These are phyloP conservation scores for Brachionus plicatilis DNA, from an alignment of 1,140 invertebrate genomes.

Conservation along the genomic window DNA sequence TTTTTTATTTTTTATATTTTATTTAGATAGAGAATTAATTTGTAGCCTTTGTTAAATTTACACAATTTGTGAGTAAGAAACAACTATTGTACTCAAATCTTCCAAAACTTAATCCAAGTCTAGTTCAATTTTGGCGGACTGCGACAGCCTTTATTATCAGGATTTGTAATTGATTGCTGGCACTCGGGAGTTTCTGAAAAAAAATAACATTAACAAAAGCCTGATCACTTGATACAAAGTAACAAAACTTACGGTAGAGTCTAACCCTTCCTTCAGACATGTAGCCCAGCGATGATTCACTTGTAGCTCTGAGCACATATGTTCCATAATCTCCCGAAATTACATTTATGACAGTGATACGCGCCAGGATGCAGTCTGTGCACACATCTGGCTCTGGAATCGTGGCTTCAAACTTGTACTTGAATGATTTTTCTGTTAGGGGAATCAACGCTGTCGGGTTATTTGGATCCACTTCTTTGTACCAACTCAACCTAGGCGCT, in stretches of 20 bases:
- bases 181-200: slow-evolving; percentile 37
- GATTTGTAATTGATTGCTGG: slow-evolving; percentile 38
- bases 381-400: slow-evolving; percentile 38
- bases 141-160: slow-evolving; percentile 39
- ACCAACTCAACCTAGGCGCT: slow-evolving; percentile 29
- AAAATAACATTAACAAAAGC: background rate
- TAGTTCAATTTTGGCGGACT: slow-evolving; percentile 39
- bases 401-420: slow-evolving; percentile 38
- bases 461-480: slow-evolving; percentile 38
- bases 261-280: slow-evolving; percentile 30
- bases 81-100: background rate
- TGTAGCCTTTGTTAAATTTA: too few relatives aligned
- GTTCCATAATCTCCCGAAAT: slow-evolving; percentile 7
- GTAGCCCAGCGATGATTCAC: background rate
- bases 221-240: background rate
- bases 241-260: slow-evolving; percentile 22
- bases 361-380: slow-evolving; percentile 39
- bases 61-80: too few relatives aligned
- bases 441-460: slow-evolving; percentile 31
- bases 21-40: too few relatives aligned
- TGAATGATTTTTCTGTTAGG: slow-evolving; percentile 30
- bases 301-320: slow-evolving; percentile 23
- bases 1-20: too few relatives aligned
- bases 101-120: slow-evolving; percentile 46
- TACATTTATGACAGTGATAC: slow-evolving; percentile 39